Evolutionary conservation across 2,797 vertebrate genomes (phyloP).

Genomic region (Momotus momota): DNA sequence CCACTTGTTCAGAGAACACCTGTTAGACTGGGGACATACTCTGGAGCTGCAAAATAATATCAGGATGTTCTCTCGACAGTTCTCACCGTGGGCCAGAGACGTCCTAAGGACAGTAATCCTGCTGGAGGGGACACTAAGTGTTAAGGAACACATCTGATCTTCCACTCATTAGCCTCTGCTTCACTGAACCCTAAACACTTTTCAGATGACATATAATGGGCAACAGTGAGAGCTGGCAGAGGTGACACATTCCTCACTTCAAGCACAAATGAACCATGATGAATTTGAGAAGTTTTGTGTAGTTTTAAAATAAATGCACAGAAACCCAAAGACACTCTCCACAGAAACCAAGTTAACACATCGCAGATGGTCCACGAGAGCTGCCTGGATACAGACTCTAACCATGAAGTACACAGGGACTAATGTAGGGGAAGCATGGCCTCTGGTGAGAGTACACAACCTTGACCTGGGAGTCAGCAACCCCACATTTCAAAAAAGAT

Average conservation of each 20-base stretch:
- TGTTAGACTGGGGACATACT: not conserved
- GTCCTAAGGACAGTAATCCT: not conserved
- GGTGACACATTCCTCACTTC: not conserved
- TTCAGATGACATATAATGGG: not conserved
- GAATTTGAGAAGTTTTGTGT: not conserved
- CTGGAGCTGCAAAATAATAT: not conserved
- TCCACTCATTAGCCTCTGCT: not conserved
- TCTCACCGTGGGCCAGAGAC: not conserved
- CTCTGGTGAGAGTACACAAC: fast-evolving
- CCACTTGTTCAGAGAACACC: not conserved
- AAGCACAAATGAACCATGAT: not conserved
- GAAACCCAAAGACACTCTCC: not conserved
- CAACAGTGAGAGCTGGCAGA: not conserved
- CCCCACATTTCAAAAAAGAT: not conserved
- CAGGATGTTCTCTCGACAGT: not conserved
- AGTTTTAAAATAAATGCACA: not conserved
- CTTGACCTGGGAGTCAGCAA: not conserved
- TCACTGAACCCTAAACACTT: not conserved
- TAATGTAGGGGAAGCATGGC: not conserved
- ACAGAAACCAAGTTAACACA: not conserved
- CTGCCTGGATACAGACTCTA: not conserved
- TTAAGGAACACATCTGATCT: not conserved
- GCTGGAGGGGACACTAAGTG: not conserved
- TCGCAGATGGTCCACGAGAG: not conserved
- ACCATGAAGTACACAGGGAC: not conserved